Conservation (phyloP, 2,888 invertebrate species). For the Machimus atricapillus region DNA sequence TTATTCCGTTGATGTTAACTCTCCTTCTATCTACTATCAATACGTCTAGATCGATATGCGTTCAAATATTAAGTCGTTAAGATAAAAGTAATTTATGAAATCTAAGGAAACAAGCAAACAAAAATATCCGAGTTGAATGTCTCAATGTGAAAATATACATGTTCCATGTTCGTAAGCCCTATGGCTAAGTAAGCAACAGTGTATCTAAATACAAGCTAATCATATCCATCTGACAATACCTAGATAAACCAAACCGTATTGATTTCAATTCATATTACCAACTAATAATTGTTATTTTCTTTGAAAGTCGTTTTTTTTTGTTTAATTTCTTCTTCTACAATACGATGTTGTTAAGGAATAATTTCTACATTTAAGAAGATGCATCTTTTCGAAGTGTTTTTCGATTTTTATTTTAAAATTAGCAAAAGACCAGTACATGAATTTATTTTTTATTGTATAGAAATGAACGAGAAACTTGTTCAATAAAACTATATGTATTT, state of each 20-base stretch:
- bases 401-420: conserved; percentile 4
- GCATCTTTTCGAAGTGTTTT: neutral
- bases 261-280: neutral
- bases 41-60: neutral
- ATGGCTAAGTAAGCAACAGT: neutral
- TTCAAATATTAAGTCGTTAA: neutral
- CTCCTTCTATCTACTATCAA: neutral
- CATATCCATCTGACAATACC: neutral
- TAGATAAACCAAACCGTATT: conserved; percentile 5
- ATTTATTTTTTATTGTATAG: conserved; percentile 35
- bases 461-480: conserved; percentile 27
- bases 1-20: neutral
- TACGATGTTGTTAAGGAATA: neutral
- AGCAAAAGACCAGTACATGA: neutral
- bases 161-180: neutral
- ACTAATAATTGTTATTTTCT: neutral
- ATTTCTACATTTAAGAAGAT: neutral
- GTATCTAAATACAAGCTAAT: neutral
- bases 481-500: conserved; percentile 19
- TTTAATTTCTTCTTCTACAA: neutral
- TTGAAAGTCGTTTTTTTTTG: neutral
- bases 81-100: neutral
- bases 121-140: neutral
- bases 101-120: neutral
- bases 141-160: neutral